Conservation (phyloP, 2,797 vertebrate genomes). For the Pantherophis vulpinus region DNA sequence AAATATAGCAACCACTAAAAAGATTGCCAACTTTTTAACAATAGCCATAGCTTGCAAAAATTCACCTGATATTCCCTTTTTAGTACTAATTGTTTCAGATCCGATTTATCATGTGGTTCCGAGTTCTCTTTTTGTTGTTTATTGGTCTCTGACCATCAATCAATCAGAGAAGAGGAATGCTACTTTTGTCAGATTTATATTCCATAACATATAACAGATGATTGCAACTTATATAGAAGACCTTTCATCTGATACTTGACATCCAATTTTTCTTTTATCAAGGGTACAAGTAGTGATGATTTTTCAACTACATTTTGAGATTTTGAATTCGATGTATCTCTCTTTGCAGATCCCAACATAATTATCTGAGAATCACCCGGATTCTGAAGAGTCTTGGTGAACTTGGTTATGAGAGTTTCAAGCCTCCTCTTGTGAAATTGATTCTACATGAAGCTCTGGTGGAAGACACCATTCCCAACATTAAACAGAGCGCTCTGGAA, state of each 20-base stretch:
- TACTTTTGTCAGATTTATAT: not conserved
- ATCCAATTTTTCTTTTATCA: not conserved
- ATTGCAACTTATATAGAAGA: not conserved
- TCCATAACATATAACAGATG: not conserved
- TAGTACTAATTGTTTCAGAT: not conserved
- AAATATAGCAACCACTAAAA: not conserved
- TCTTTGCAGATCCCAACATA: constrained; percentile 90
- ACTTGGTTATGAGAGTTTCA: constrained; percentile 94
- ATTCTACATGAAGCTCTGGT: constrained; percentile 91
- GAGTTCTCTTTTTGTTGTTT: not conserved
- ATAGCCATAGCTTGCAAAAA: not conserved
- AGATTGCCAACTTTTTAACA: not conserved
- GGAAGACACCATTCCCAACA: constrained; percentile 87
- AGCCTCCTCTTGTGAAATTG: constrained; percentile 87
- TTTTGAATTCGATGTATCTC: constrained; percentile 23
- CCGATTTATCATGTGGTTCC: not conserved
- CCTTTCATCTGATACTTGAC: not conserved
- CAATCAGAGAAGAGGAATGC: not conserved
- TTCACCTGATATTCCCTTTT: not conserved
- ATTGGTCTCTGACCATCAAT: not conserved
- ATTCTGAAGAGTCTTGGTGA: constrained; percentile 98
- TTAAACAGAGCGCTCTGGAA: constrained; percentile 93
- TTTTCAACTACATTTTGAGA: not conserved
- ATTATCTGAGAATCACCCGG: constrained; percentile 95
- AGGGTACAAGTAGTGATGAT: not conserved